phyloP scores from a whole-genome alignment of 30 jellyfish, hydroid and myxozoan species.

The Thelohanellus kitauei region DNA sequence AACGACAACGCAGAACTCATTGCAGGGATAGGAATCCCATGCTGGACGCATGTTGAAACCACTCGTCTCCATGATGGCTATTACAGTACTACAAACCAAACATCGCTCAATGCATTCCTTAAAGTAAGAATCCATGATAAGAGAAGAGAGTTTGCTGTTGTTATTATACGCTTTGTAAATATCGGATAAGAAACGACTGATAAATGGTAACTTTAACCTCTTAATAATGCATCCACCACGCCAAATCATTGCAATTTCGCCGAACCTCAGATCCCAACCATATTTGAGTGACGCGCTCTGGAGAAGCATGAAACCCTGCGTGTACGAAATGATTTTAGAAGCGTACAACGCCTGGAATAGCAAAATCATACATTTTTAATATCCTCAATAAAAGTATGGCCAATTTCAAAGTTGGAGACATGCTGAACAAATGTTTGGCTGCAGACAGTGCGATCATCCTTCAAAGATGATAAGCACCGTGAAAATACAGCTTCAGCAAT shows the following conservation, averaged over 20 bases:
- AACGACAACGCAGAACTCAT: conserved; percentile 76
- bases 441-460: conserved; percentile 39
- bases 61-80: conserved; percentile 68
- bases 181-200: conserved; percentile 23
- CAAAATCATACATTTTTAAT: conserved; percentile 21
- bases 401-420: conserved; percentile 9
- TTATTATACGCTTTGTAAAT: conserved; percentile 56
- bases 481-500: conserved; percentile 93
- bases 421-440: conserved; percentile 42
- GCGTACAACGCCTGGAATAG: conserved; percentile 64
- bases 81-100: not conserved
- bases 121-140: conserved; percentile 55
- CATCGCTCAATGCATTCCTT: conserved; percentile 1
- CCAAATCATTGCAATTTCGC: conserved; percentile 92
- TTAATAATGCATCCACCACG: conserved; percentile 96
- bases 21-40: conserved; percentile 78
- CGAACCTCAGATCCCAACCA: conserved; percentile 55
- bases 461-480: conserved; percentile 55
- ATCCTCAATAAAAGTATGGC: conserved; percentile 56
- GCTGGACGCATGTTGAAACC: conserved; percentile 40
- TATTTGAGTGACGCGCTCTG: conserved; percentile 71
- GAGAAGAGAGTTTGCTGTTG: conserved; percentile 29
- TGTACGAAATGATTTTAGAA: conserved; percentile 71
- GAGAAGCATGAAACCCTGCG: conserved; percentile 90
- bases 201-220: conserved; percentile 9